Base-by-base conservation (phyloP, 2,888 invertebrate species). In the Scotopteryx bipunctaria region DNA sequence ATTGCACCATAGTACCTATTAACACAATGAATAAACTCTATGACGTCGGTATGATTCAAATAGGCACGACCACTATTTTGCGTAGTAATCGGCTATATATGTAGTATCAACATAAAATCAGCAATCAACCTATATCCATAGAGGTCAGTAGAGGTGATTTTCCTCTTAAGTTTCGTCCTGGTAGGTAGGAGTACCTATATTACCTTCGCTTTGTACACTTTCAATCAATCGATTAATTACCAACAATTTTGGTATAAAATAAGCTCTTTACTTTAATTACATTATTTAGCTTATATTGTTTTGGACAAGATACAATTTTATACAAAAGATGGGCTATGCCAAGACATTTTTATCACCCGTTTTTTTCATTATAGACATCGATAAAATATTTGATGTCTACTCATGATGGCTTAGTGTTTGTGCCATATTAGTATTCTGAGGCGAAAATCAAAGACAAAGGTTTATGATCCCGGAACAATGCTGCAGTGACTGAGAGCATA, bases 401-500 rank as follows among this genome's bases (percentile, higher is more conserved):
- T 29, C 25, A n/a, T n/a, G 23, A 23, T 16, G 17, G 19, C 15
- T 15, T 17, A 27, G 21, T 11, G 21, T 21, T 13, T 21, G 25
- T 17, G 29, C 32, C 37, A n/a, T 31, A 11, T 46, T 46, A 38
- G 31, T 46, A 42, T 48, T 29, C 40, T 1, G n/a, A 23, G 27
- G 35, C 19, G 23, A 31, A 48, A 42, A 33, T 50, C 50, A 44
- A 38, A 44, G 37, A 25, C 23, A 8, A 15, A 11, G 25, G 46
- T 50, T 55, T 55, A 59, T 32, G 36, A 59, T 53, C 59, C 55
- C 59, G 59, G 59, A 59, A 59, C 45, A 51, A 40, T 33, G 27
- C n/a, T n/a, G 15, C 36, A 9, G 27, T 21, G 8, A 14, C 9
- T 38, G n/a, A n/a, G n/a, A n/a, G n/a, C n/a, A n/a, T n/a, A 38